Conservation (phyloP, 1,140 invertebrate genomes). For the Sarcophaga peregrina region DNA sequence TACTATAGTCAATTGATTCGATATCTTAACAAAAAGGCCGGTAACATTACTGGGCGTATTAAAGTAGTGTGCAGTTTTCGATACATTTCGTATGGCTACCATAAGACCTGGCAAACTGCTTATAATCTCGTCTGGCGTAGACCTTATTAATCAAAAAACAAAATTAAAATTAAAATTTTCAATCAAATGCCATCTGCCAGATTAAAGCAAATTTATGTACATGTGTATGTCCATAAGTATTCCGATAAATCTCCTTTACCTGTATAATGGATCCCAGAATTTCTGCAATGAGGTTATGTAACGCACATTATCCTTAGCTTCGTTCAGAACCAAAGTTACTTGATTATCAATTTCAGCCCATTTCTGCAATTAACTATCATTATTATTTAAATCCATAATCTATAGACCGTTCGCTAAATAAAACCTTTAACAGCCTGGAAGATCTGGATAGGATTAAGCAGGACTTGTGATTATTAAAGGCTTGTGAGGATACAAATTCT, state of each 20-base stretch:
- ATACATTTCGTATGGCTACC: slow-evolving; percentile 83
- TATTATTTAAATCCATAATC: not conserved
- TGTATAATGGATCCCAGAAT: slow-evolving; percentile 85
- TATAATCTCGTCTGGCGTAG: slow-evolving; percentile 77
- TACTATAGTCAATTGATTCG: slow-evolving; percentile 80
- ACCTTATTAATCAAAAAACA: slow-evolving; percentile 61
- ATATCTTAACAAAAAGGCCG: slow-evolving; percentile 82
- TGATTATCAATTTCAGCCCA: slow-evolving; percentile 81
- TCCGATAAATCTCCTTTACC: slow-evolving; percentile 45
- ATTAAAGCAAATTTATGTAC: too few relatives aligned
- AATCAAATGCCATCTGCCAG: too few relatives aligned
- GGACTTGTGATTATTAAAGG: slow-evolving; percentile 74
- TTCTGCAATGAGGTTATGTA: slow-evolving; percentile 88
- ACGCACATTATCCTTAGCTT: slow-evolving; percentile 88
- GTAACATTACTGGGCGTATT: slow-evolving; percentile 84
- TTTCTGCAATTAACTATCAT: slow-evolving; percentile 68
- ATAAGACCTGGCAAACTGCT: slow-evolving; percentile 77
- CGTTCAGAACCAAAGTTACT: slow-evolving; percentile 80
- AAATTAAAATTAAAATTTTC: too few relatives aligned
- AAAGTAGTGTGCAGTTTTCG: slow-evolving; percentile 86
- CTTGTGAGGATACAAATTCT: slow-evolving; percentile 78
- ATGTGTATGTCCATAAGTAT: too few relatives aligned
- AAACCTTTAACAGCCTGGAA: slow-evolving; percentile 77
- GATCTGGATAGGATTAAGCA: slow-evolving; percentile 76
- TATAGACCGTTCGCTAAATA: not conserved